These are phyloP conservation scores for Leucoraja erinaceus DNA, from an alignment of 2,113 vertebrate genomes.

Conservation along the genomic window DNA sequence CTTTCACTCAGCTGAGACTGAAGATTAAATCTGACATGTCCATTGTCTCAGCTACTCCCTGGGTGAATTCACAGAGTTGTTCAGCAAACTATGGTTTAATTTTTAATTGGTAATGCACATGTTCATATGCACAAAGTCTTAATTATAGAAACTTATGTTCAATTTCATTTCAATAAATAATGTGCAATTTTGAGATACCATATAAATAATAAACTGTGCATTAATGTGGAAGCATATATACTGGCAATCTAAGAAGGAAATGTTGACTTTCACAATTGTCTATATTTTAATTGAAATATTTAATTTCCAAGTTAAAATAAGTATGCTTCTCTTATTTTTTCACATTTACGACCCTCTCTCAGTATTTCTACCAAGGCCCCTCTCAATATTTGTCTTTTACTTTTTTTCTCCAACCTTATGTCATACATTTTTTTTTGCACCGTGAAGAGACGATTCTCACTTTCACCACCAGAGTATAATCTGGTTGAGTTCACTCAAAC, in stretches of 20 bases:
- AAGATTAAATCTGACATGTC: background rate
- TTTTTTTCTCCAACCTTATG: background rate
- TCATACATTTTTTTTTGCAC: too few species aligned
- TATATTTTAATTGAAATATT: background rate
- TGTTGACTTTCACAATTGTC: background rate
- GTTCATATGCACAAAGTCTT: background rate
- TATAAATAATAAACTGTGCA: background rate
- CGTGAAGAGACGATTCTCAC: too few species aligned
- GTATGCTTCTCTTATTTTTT: background rate
- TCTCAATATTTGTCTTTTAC: background rate
- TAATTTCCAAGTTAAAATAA: background rate
- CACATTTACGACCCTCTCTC: background rate
- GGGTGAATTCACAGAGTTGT: background rate
- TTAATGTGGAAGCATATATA: background rate
- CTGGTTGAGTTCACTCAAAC: too few species aligned
- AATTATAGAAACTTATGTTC: background rate
- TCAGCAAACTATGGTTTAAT: background rate
- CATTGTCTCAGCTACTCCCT: background rate
- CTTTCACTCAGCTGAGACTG: background rate
- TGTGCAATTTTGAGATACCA: background rate
- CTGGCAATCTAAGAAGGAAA: background rate
- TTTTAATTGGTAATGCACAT: background rate
- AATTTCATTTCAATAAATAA: slow-evolving; percentile 16
- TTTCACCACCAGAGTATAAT: too few species aligned
- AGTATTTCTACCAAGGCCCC: background rate